Evolutionary conservation across 2,797 vertebrate genomes (phyloP).

Genomic region (Tamandua tetradactyla): DNA sequence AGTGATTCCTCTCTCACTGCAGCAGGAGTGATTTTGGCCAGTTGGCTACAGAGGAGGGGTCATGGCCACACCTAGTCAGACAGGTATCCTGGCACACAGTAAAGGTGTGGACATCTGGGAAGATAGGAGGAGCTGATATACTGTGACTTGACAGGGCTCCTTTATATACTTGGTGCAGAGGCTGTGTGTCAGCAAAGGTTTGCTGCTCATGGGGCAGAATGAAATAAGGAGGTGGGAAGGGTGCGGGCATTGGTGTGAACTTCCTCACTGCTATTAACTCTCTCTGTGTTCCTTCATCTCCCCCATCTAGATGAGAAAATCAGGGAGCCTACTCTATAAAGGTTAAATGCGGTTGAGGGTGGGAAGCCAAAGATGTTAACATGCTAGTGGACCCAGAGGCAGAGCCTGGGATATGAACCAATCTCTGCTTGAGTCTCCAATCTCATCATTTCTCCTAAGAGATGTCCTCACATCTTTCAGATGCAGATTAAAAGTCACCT

Average conservation of each 20-base stretch:
- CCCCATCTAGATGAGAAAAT: background rate
- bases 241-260: background rate
- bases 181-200: background rate
- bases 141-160: background rate
- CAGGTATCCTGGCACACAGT: background rate
- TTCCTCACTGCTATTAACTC: background rate
- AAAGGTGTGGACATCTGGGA: background rate
- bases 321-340: background rate
- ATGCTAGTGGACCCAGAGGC: background rate
- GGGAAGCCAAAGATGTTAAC: background rate
- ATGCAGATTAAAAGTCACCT: background rate
- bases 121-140: background rate
- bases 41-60: background rate
- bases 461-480: background rate
- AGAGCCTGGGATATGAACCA: background rate
- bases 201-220: background rate
- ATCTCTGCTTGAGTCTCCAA: background rate
- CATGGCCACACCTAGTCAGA: background rate
- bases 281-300: background rate
- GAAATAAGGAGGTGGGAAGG: too few species aligned
- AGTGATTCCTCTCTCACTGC: background rate
- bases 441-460: background rate
- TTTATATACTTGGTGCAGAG: background rate
- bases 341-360: background rate
- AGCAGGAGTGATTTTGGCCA: background rate